Conservation (phyloP, 1,140 invertebrate species). For the Drosophila bipectinata region DNA sequence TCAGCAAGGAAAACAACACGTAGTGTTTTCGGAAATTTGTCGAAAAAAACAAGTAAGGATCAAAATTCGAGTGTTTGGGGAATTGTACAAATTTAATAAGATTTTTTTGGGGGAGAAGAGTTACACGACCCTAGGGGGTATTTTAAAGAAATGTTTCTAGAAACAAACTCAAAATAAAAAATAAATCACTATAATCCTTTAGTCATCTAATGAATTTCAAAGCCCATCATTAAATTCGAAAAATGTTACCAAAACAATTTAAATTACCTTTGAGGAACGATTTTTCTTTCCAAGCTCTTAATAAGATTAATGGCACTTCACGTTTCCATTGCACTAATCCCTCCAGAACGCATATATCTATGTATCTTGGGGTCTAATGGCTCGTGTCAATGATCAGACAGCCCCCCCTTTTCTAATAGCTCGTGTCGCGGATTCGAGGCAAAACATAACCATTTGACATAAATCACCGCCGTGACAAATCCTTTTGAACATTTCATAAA, state of each 20-base stretch:
- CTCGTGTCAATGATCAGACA: conserved; percentile 61
- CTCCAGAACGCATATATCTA: conserved; percentile 1
- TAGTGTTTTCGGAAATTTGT: background rate
- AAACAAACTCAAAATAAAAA: background rate
- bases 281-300: conserved; percentile 20
- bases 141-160: no score
- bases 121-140: background rate
- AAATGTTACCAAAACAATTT: conserved; percentile 46
- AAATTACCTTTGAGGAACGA: conserved; percentile 26
- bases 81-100: background rate
- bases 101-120: background rate
- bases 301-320: conserved; percentile 55
- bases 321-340: conserved; percentile 40
- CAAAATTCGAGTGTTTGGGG: background rate
- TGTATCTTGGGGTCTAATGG: conserved; percentile 53
- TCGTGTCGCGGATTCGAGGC: conserved; percentile 5
- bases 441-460: conserved; percentile 65
- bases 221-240: conserved; percentile 31
- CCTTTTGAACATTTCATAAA: conserved; percentile 76
- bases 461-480: conserved; percentile 60
- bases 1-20: background rate
- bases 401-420: conserved; percentile 20
- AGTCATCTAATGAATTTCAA: conserved; percentile 11
- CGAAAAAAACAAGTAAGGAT: conserved; percentile 30
- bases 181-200: background rate